phyloP scores from a whole-genome alignment of 2,113 vertebrate species.

The Pollachius pollachius region DNA sequence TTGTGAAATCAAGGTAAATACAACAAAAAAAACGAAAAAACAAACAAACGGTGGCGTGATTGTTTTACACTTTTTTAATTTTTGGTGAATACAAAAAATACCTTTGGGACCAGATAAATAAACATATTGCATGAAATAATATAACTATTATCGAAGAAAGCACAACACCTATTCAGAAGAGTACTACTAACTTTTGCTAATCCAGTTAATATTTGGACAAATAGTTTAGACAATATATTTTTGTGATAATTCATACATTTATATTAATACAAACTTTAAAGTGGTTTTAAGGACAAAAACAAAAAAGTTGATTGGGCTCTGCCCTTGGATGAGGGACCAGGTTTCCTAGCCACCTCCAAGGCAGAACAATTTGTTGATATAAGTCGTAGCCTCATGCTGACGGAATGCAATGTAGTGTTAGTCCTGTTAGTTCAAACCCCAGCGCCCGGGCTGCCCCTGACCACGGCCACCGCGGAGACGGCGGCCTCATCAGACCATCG shows the following conservation, averaged over 20 bases:
- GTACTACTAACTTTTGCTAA: slow-evolving; percentile 57
- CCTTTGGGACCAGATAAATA: slow-evolving; percentile 81
- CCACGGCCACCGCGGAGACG: slow-evolving; percentile 1
- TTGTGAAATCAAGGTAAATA: not conserved
- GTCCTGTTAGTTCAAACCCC: slow-evolving; percentile 44
- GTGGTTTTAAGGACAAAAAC: slow-evolving; percentile 63
- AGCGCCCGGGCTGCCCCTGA: slow-evolving; percentile 43
- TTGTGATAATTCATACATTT: slow-evolving; percentile 71
- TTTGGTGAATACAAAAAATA: slow-evolving; percentile 86
- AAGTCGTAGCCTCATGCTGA: slow-evolving; percentile 64
- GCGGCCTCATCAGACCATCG: slow-evolving; percentile 52
- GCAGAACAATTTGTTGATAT: slow-evolving; percentile 42
- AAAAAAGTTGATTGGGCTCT: slow-evolving; percentile 18
- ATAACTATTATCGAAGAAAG: slow-evolving; percentile 71
- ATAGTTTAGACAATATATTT: slow-evolving; percentile 66
- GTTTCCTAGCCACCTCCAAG: slow-evolving; percentile 30
- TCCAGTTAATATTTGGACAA: slow-evolving; percentile 59
- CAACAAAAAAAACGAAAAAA: no score
- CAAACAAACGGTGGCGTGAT: no score
- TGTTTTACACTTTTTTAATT: slow-evolving; percentile 62
- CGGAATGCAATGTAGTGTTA: slow-evolving; percentile 66
- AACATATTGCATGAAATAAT: slow-evolving; percentile 74
- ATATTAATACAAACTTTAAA: slow-evolving; percentile 70
- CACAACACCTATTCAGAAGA: slow-evolving; percentile 72
- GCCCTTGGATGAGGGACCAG: slow-evolving; percentile 37